Percentiles rank a stretch among this genome's conserved stretches.
Evolutionary conservation across 35 echinoderm and acorn worm species (phyloP).

Genomic region (Strongylocentrotus purpuratus): DNA sequence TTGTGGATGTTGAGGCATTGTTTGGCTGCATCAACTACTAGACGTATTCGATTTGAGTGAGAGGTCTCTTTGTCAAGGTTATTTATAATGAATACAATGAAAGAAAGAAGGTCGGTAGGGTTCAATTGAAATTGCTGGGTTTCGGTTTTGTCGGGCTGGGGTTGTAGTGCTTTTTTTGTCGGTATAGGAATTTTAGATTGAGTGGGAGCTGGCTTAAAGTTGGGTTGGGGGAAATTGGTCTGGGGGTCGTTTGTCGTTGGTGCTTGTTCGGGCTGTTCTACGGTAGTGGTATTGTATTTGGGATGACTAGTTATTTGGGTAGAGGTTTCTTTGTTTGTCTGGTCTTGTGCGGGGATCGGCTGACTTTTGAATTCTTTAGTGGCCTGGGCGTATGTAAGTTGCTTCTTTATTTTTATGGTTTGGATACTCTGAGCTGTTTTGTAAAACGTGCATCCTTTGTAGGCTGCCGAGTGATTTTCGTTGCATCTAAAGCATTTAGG

Average conservation of each 20-base stretch:
- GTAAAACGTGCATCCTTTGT: background rate
- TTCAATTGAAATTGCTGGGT: background rate
- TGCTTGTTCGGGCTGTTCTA: too few relatives aligned
- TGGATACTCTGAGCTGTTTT: background rate
- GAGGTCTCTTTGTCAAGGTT: background rate
- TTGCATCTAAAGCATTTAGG: background rate
- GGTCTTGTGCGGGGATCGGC: too few relatives aligned
- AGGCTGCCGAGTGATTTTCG: background rate
- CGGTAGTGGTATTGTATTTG: too few relatives aligned
- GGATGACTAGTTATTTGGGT: too few relatives aligned
- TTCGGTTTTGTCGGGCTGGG: background rate
- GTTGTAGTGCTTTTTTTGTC: background rate
- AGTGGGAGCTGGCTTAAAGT: background rate
- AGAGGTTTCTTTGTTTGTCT: too few relatives aligned
- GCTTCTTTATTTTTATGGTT: background rate
- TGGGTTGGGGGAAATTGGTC: too few relatives aligned
- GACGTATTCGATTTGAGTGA: background rate
- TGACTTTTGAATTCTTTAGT: background rate
- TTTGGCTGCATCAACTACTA: background rate
- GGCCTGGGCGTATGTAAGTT: background rate
- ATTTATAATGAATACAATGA: background rate
- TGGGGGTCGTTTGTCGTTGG: too few relatives aligned
- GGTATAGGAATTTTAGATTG: background rate
- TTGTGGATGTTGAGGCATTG: background rate
- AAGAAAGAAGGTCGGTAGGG: background rate